Evolutionary conservation across 2,113 vertebrate genomes (phyloP), one percentile per base, ranked within the genome.

Genomic region (Anhinga rufa): DNA sequence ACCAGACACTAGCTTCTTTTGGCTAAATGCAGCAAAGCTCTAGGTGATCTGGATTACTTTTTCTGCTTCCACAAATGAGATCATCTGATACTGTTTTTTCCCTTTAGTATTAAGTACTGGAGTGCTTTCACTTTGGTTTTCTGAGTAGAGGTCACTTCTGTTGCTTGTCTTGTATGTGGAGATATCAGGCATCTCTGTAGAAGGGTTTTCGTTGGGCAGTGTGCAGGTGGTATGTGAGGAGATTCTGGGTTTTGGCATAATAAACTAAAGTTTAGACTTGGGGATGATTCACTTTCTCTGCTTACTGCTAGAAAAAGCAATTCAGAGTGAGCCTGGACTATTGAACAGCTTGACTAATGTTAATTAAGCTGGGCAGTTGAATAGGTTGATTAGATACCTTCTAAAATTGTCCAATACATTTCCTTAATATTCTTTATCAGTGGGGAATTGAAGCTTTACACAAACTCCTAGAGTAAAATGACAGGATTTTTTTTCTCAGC

Each of bases 121-220:
- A 71, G 42, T 82, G 14, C 15, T 84, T 68, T 80, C 17, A 21
- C 16, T 64, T 64, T 46, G 22, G 2, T 68, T 84, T 93, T 85
- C 15, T 28, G 57, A 61, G 34, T 8, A 70, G 58, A 51, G 36
- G 28, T 34, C 0, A 3, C 60, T 86, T 52, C 75, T 65, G 9
- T 57, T 80, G 13, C 15, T 64, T 71, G 11, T n/a, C 40, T 70
- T 86, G 11, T 70, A 10, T 38, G 9, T 4, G 6, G 34, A 61
- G 36, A 16, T 49, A 70, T 1, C 24, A 19, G 8, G 2, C 0
- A 0, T 46, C 54, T 74, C 25, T 66, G 17, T 2, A 17, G 34
- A 69, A 80, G 0, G 24, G 6, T 82, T 75, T 94, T 52, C 12
- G 71, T 44, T 40, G 29, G n/a, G 19, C 32, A 61, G 4, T 14